Conservation (phyloP, 2,113 vertebrate genomes). For the Cavia aperea region DNA sequence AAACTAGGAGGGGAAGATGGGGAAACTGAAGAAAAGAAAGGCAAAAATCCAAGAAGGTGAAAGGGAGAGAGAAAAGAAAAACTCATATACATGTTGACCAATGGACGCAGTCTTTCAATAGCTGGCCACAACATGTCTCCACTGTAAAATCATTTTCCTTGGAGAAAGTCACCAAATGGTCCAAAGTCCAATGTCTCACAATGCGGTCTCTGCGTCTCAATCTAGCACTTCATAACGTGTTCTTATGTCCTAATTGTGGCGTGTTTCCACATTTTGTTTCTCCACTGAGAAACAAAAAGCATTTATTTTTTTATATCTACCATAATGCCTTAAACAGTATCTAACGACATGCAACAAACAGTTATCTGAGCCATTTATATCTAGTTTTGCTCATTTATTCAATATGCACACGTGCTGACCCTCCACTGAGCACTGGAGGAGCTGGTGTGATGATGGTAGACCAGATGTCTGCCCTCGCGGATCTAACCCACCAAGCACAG, state of each 20-base stretch:
- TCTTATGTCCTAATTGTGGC: not conserved
- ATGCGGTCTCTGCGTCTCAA: not conserved
- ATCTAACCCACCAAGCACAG: not conserved
- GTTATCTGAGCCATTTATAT: not conserved
- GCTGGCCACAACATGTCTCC: not conserved
- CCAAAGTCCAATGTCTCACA: constrained; percentile 17
- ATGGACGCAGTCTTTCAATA: not conserved
- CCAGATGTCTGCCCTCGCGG: not conserved
- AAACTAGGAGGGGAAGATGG: not conserved
- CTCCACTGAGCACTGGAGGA: not conserved
- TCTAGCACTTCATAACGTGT: not conserved
- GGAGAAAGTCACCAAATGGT: not conserved
- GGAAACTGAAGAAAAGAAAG: not conserved
- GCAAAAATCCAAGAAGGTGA: not conserved
- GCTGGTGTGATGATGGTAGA: not conserved
- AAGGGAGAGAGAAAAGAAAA: not conserved
- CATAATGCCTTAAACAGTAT: not conserved
- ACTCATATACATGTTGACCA: not conserved
- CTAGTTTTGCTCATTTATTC: not conserved
- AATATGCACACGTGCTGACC: not conserved
- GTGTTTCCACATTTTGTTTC: not conserved
- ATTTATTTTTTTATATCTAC: constrained; percentile 8
- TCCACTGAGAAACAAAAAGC: not conserved
- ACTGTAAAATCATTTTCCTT: constrained; percentile 40
- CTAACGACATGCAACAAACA: not conserved